phyloP scores from a whole-genome alignment of 2,888 invertebrate genomes.

The Drosophila kanekoi region DNA sequence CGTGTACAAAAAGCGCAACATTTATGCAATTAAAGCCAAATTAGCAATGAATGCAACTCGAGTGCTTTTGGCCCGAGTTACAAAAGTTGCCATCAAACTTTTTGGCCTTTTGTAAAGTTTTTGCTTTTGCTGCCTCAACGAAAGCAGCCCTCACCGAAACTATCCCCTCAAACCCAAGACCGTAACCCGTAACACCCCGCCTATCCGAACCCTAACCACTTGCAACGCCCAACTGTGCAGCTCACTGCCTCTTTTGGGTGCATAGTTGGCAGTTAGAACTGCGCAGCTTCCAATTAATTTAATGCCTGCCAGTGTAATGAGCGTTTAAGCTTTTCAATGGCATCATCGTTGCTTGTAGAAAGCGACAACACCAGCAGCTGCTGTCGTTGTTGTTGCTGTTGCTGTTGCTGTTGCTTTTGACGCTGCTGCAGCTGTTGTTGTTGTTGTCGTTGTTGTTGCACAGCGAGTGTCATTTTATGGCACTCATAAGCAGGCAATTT shows the following conservation, averaged over 20 bases:
- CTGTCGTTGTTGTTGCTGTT: constrained; percentile 17
- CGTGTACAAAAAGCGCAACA: constrained; percentile 78
- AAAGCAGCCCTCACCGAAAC: constrained; percentile 22
- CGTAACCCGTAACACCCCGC: background rate
- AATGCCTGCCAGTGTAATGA: constrained; percentile 81
- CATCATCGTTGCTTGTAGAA: constrained; percentile 53
- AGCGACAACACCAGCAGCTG: constrained; percentile 50
- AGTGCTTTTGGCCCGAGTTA: constrained; percentile 73
- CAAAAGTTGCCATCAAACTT: constrained; percentile 80
- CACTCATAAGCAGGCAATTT: constrained; percentile 57
- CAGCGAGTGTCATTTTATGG: constrained; percentile 57
- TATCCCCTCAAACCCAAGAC: constrained; percentile 3
- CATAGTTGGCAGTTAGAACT: constrained; percentile 65
- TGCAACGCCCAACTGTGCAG: constrained; percentile 44
- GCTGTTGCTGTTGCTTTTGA: background rate
- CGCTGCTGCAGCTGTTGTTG: constrained; percentile 7
- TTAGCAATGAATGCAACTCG: constrained; percentile 81
- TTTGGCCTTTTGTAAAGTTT: constrained; percentile 80
- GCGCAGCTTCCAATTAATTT: constrained; percentile 79
- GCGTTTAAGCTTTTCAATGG: constrained; percentile 77
- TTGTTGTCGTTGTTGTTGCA: constrained; percentile 1
- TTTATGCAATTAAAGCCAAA: constrained; percentile 82
- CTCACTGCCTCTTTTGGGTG: constrained; percentile 40
- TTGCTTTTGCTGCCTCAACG: constrained; percentile 53
- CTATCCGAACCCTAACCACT: constrained; percentile 21